Percentiles rank a stretch among this genome's conserved stretches.
Conservation (phyloP, 2,113 vertebrate genomes). For the Salvelinus fontinalis region DNA sequence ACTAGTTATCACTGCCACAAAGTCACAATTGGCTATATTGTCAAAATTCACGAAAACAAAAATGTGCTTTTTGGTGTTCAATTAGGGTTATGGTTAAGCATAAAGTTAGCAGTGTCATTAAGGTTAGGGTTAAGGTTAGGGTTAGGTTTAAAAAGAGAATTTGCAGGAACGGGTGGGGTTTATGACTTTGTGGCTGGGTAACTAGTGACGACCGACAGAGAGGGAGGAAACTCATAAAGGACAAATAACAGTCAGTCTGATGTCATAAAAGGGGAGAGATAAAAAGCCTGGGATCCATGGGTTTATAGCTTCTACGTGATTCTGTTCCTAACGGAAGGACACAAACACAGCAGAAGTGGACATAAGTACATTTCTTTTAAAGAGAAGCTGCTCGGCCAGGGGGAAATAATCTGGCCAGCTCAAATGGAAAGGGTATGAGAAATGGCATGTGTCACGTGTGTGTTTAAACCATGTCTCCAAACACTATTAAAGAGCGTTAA, state of each 20-base stretch:
- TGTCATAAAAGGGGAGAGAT: not conserved
- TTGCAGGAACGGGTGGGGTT: too few species aligned
- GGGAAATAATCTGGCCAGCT: not conserved
- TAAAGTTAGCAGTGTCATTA: too few species aligned
- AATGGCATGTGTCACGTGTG: not conserved
- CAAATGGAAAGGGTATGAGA: not conserved
- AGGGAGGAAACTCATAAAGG: not conserved
- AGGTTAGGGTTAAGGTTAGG: too few species aligned
- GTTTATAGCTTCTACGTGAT: not conserved
- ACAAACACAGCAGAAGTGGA: not conserved
- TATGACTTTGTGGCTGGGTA: too few species aligned
- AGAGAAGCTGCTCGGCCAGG: not conserved
- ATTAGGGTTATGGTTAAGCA: too few species aligned
- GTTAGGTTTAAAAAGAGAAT: too few species aligned
- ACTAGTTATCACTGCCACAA: too few species aligned
- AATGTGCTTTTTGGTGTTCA: too few species aligned
- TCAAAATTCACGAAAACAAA: too few species aligned
- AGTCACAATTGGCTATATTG: too few species aligned
- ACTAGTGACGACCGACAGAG: not conserved
- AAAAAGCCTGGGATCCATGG: not conserved
- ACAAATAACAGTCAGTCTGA: not conserved
- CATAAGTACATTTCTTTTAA: not conserved
- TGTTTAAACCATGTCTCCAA: slow-evolving; percentile 20
- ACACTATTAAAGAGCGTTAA: slow-evolving; percentile 38
- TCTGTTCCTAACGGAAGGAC: not conserved